Percentiles rank a stretch among this genome's conserved stretches.
Evolutionary conservation across 2,888 invertebrate genomes (phyloP).

Genomic region (Epirrhoe alternata): DNA sequence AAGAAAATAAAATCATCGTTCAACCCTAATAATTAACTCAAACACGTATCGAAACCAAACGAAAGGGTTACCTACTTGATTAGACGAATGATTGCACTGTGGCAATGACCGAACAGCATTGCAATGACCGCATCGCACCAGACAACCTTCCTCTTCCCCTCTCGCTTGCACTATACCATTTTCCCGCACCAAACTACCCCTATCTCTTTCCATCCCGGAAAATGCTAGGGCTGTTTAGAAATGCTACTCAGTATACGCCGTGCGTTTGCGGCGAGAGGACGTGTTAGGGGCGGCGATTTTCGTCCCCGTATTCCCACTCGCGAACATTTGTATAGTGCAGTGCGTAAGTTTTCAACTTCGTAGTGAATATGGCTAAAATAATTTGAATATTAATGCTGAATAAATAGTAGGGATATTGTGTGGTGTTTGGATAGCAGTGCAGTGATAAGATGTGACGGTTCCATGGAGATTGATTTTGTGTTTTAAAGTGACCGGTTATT

Average conservation of each 20-base stretch:
- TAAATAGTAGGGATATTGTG: constrained; percentile 26
- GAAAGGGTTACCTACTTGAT: constrained; percentile 50
- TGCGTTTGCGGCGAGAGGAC: constrained; percentile 60
- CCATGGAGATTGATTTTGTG: constrained; percentile 18
- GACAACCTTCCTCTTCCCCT: constrained; percentile 66
- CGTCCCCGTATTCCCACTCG: constrained; percentile 48
- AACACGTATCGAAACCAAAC: constrained; percentile 42
- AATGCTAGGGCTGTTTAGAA: constrained; percentile 71
- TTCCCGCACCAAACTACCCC: constrained; percentile 49
- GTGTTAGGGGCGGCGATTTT: constrained; percentile 51
- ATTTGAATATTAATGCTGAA: constrained; percentile 33
- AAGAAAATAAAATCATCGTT: not conserved
- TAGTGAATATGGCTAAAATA: constrained; percentile 15
- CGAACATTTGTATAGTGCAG: constrained; percentile 51
- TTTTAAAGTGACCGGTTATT: constrained; percentile 8
- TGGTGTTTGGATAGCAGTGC: constrained; percentile 28
- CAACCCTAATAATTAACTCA: constrained; percentile 33
- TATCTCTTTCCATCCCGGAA: constrained; percentile 68
- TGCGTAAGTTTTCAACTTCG: constrained; percentile 55
- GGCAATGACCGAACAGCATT: constrained; percentile 80
- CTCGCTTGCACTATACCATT: constrained; percentile 56
- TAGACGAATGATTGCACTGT: constrained; percentile 66
- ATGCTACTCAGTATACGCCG: constrained; percentile 72
- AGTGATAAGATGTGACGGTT: constrained; percentile 24
- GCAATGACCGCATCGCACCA: constrained; percentile 81